Evolutionary conservation across 1,140 invertebrate species (phyloP).

Genomic region (Stenopsyche tienmushanensis): DNA sequence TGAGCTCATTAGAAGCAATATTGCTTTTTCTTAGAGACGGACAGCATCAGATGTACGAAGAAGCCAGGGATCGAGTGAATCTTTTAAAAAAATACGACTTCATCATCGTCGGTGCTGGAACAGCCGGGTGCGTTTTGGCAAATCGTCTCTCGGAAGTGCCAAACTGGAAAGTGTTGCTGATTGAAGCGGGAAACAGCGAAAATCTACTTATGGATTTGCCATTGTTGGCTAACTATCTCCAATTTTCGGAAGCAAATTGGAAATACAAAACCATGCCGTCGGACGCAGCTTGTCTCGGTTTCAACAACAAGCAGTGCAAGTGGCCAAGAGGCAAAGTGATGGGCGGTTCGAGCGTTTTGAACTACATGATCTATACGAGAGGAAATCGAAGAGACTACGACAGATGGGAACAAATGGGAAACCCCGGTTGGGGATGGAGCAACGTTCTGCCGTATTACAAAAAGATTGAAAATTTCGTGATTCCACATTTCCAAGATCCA

Average conservation of each 20-base stretch:
- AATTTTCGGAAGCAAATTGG: conserved; percentile 69
- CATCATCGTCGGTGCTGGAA: conserved; percentile 71
- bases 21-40: conserved; percentile 29
- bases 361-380: conserved; percentile 91
- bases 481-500: conserved; percentile 35
- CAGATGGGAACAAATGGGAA: conserved; percentile 74
- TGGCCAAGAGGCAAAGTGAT: conserved; percentile 77
- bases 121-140: conserved; percentile 69
- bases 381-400: conserved; percentile 77
- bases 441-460: conserved; percentile 82
- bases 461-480: conserved; percentile 64
- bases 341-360: conserved; percentile 83
- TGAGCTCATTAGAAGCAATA: neutral
- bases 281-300: conserved; percentile 56
- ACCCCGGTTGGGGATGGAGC: conserved; percentile 78
- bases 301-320: conserved; percentile 63
- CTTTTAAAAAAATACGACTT: conserved; percentile 58
- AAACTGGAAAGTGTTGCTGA: conserved; percentile 57
- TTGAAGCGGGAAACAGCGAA: conserved; percentile 67
- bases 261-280: conserved; percentile 64
- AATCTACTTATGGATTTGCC: conserved; percentile 68
- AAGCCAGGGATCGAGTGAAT: conserved; percentile 48
- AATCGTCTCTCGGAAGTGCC: conserved; percentile 60
- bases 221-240: conserved; percentile 57
- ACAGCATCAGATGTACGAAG: conserved; percentile 27